Base-by-base conservation (phyloP, 2,113 vertebrate species). In the Ictalurus punctatus region DNA sequence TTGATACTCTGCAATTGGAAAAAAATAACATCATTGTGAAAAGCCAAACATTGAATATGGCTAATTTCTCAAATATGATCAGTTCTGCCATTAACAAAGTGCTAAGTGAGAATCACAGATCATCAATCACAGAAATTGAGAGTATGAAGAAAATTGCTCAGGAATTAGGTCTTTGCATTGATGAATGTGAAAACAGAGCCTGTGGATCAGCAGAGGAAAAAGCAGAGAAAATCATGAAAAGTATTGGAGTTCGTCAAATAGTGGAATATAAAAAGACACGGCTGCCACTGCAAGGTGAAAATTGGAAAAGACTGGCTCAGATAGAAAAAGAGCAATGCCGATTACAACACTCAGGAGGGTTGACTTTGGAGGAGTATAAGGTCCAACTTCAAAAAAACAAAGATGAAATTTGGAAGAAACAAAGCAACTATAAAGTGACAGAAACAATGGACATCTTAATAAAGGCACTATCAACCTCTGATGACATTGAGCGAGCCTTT, bases 261-360 rank as follows among this genome's bases (percentile, higher is more conserved):
- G 54, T 71, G 13, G 1, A 86, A 0, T 95, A 91, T 83, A 95
- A 95, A 85, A 87, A 88, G 0, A 9, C 40, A 14, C 6, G 92
- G 23, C 89, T 95, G 54, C 90, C 92, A 4, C 74, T 94, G 1
- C 94, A 95, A 65, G 92, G 92, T 1, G 44, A 80, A 0, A 83
- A 90, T 4, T 93, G 92, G 92, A 93, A 94, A 88, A 89, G 0
- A 4, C 54, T 94, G 81, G 89, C 94, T 1, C 58, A 91, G 40
- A 4, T 94, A 30, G 91, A 94, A n/a, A 95, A 88, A 2, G 87
- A 95, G 6, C 86, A 90, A 27, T 94, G 90, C 56, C 87, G 93
- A 63, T 0, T 93, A 3, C 86, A 79, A 58, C 84, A 90, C 0
- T 0, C 44, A 40, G 83, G 85, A 27, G 84, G 81, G 0, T 1